Percentiles rank a stretch among this genome's conserved stretches.
phyloP scores from a whole-genome alignment of 2,797 vertebrate species.

The Streptopelia turtur region DNA sequence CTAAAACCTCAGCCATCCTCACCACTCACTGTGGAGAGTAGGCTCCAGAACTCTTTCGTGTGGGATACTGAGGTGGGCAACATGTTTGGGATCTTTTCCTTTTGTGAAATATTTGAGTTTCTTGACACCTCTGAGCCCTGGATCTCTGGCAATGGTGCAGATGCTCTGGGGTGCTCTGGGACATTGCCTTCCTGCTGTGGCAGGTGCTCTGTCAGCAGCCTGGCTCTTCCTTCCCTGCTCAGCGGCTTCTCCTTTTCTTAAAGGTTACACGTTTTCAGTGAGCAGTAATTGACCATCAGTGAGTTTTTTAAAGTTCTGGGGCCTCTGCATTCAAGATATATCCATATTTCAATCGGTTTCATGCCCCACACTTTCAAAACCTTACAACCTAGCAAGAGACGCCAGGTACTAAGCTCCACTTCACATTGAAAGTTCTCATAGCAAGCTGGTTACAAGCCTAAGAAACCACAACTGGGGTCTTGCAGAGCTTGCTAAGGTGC shows the following conservation, averaged over 20 bases:
- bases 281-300: background rate
- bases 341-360: background rate
- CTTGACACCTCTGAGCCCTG: background rate
- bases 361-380: background rate
- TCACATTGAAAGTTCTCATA: background rate
- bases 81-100: background rate
- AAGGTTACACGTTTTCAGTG: background rate
- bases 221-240: background rate
- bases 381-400: background rate
- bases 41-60: background rate
- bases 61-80: background rate
- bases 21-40: rapidly evolving
- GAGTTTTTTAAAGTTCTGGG: background rate
- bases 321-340: background rate
- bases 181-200: rapidly evolving
- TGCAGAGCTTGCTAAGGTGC: background rate
- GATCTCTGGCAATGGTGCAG: background rate
- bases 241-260: background rate
- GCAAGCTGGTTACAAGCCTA: background rate
- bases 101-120: background rate
- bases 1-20: rapidly evolving
- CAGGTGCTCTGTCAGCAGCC: background rate
- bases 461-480: background rate
- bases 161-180: background rate
- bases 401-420: background rate